A percentile compares a stretch with the other conserved stretches of the same genome.
Conservation (phyloP, 1,140 invertebrate genomes). For the Drosophila truncata region DNA sequence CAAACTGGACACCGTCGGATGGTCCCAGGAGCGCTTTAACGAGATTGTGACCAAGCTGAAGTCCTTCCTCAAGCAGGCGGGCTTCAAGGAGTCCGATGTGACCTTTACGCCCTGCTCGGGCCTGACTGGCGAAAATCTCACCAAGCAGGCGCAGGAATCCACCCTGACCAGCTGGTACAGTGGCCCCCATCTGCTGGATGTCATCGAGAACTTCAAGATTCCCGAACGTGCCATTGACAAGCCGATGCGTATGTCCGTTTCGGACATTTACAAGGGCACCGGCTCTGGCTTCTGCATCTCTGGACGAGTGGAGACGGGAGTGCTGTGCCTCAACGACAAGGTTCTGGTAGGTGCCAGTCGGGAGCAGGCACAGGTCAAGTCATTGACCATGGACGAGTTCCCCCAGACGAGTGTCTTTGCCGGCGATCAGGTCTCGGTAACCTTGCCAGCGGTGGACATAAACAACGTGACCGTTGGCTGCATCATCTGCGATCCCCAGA, state of each 20-base stretch:
- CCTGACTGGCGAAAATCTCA: conserved; percentile 96
- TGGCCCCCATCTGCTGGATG: conserved; percentile 92
- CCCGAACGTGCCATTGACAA: conserved; percentile 94
- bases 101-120: conserved; percentile 98
- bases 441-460: conserved; percentile 92
- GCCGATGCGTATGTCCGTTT: conserved; percentile 96
- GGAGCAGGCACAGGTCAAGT: conserved; percentile 92
- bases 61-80: conserved; percentile 97
- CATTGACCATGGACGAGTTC: conserved; percentile 91
- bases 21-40: conserved; percentile 93
- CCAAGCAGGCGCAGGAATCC: conserved; percentile 89
- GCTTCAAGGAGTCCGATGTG: conserved; percentile 95
- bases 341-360: conserved; percentile 94
- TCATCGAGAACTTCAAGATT: conserved; percentile 94
- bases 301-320: conserved; percentile 96
- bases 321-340: conserved; percentile 93
- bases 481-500: conserved; percentile 92
- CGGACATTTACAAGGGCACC: conserved; percentile 97
- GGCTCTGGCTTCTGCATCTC: conserved; percentile 94
- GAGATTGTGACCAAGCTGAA: conserved; percentile 95
- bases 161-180: conserved; percentile 93
- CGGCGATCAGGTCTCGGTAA: conserved; percentile 95
- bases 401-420: conserved; percentile 93
- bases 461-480: conserved; percentile 94
- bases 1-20: conserved; percentile 93